Percentiles rank a stretch among this genome's conserved stretches.
These are phyloP conservation scores for Sebastes taczanowskii DNA, from an alignment of 2,797 vertebrate genomes.

Conservation along the genomic window DNA sequence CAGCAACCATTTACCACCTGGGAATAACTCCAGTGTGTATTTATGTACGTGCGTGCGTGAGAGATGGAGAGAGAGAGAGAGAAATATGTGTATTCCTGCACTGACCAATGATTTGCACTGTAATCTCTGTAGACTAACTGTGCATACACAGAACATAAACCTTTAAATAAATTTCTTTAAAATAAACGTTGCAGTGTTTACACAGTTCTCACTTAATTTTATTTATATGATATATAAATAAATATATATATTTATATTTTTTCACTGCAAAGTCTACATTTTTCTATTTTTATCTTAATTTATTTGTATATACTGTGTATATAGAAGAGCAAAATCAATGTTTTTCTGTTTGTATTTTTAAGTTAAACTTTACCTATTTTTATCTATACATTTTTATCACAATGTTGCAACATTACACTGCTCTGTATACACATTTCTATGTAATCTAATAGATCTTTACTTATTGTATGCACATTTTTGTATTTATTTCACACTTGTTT, in stretches of 20 bases:
- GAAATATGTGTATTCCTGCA: background rate
- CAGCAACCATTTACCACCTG: conserved; percentile 59
- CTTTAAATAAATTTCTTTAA: background rate
- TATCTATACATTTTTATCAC: no score
- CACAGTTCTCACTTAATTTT: no score
- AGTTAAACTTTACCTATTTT: no score
- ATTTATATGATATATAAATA: no score
- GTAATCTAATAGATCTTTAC: no score
- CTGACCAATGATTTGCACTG: background rate
- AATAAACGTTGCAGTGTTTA: no score
- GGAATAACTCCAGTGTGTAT: conserved; percentile 30
- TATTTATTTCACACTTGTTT: no score
- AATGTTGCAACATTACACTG: no score
- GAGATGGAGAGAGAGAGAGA: background rate
- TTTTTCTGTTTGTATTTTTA: no score
- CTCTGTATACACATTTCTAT: no score
- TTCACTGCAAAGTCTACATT: background rate
- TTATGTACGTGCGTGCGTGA: background rate
- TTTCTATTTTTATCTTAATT: background rate
- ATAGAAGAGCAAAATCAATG: background rate
- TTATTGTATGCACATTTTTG: no score
- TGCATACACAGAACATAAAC: no score
- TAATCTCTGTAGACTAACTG: background rate
- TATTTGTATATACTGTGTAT: background rate
- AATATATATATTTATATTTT: background rate